Conservation (phyloP, 2,113 vertebrate species). For the Cochlearius cochlearius region DNA sequence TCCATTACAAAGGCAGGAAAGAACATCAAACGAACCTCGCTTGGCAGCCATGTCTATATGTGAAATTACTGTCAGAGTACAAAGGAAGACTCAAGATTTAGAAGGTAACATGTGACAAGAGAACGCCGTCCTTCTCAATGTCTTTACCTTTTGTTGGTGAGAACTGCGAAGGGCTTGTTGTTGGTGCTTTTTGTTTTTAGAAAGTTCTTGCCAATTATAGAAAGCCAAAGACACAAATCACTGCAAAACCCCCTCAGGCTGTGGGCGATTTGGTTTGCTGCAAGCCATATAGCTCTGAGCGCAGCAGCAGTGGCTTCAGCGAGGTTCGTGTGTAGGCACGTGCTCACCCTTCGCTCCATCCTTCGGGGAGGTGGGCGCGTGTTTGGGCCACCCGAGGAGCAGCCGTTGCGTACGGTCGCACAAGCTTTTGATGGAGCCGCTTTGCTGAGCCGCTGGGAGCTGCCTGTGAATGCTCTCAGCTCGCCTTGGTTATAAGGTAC, state of each 20-base stretch:
- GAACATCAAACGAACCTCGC: conserved; percentile 75
- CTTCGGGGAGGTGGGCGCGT: fast-evolving
- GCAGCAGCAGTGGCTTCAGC: background rate
- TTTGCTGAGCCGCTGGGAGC: background rate
- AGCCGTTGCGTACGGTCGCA: fast-evolving
- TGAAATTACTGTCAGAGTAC: conserved; percentile 75
- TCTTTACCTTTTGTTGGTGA: conserved; percentile 59
- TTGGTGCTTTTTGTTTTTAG: background rate
- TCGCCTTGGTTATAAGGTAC: background rate
- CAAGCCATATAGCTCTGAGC: background rate
- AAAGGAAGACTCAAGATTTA: conserved; percentile 73
- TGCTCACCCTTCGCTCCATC: background rate
- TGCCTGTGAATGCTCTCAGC: background rate
- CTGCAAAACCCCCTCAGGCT: fast-evolving
- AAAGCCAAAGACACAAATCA: background rate
- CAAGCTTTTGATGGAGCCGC: background rate
- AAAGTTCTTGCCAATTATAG: conserved; percentile 10
- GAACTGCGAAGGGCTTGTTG: background rate
- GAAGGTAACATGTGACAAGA: conserved; percentile 45
- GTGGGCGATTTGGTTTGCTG: background rate
- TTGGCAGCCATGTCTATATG: conserved; percentile 69
- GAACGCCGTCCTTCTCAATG: conserved; percentile 26
- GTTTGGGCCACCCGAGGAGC: background rate
- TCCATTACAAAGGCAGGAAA: conserved; percentile 82
- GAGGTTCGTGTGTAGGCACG: background rate